These are phyloP conservation scores for Polyergus mexicanus DNA, from an alignment of 1,140 invertebrate species.

Conservation along the genomic window DNA sequence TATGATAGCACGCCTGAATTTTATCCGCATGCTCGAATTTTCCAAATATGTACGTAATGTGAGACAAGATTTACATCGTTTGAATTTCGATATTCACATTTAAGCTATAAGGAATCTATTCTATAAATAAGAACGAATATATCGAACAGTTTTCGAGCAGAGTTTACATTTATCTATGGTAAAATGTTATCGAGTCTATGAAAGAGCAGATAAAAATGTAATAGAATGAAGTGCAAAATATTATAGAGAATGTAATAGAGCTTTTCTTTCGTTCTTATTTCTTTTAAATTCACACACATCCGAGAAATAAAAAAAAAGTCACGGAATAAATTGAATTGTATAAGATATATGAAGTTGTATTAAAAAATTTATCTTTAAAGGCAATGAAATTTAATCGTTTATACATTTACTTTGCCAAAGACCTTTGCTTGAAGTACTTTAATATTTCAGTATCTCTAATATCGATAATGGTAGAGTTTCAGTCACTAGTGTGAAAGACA, in stretches of 20 bases:
- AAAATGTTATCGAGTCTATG: conserved; percentile 34
- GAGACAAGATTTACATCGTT: neutral
- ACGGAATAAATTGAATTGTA: neutral
- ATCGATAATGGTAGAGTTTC: conserved; percentile 49
- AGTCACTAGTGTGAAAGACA: conserved; percentile 79
- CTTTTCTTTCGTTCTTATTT: conserved; percentile 23
- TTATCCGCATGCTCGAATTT: neutral
- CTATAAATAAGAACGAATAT: conserved; percentile 50
- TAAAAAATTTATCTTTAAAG: conserved; percentile 14
- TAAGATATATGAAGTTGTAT: neutral
- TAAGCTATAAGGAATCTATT: conserved; percentile 12
- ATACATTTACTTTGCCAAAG: conserved; percentile 55
- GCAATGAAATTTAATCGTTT: conserved; percentile 35
- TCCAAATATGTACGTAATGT: neutral
- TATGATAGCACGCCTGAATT: conserved; percentile 30
- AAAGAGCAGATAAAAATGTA: conserved; percentile 45
- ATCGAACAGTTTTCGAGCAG: conserved; percentile 36
- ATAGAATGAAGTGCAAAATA: conserved; percentile 22
- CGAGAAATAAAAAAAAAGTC: conserved; percentile 23
- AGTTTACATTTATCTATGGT: conserved; percentile 32
- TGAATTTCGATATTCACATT: conserved; percentile 19
- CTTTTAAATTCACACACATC: conserved; percentile 4
- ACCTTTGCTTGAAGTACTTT: conserved; percentile 24
- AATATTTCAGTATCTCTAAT: conserved; percentile 23
- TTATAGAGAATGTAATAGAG: conserved; percentile 8